phyloP scores from a whole-genome alignment of 2,113 vertebrate species.

The Chionomys nivalis region DNA sequence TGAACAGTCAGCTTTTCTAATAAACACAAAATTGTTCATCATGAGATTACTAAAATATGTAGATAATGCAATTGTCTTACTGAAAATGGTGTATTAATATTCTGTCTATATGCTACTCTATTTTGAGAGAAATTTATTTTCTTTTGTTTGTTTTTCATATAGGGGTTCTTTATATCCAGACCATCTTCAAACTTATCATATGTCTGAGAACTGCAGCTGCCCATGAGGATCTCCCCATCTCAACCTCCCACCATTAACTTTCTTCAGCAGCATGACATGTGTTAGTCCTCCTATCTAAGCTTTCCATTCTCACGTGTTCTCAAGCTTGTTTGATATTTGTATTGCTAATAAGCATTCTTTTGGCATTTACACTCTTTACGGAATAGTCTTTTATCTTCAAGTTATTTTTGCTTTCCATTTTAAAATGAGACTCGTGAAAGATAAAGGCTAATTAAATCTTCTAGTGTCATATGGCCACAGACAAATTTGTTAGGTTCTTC shows the following conservation, averaged over 20 bases:
- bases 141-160: neutral
- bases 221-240: too few relatives aligned
- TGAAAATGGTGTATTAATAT: neutral
- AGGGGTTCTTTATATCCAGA: neutral
- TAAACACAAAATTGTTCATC: neutral
- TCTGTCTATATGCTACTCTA: neutral
- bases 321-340: too few relatives aligned
- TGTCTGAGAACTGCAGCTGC: neutral
- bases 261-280: neutral
- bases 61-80: slow-evolving; percentile 23
- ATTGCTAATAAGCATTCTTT: too few relatives aligned
- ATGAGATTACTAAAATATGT: neutral
- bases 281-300: too few relatives aligned
- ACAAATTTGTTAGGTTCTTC: too few relatives aligned
- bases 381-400: too few relatives aligned
- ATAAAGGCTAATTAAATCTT: too few relatives aligned
- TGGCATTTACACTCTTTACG: too few relatives aligned
- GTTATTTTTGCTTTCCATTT: too few relatives aligned
- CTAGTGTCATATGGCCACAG: too few relatives aligned
- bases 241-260: neutral
- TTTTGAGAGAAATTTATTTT: neutral
- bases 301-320: too few relatives aligned
- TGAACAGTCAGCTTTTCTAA: neutral
- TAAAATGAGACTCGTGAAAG: too few relatives aligned
- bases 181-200: neutral